Percentiles rank a stretch among this genome's conserved stretches.
Conservation (phyloP, 2,888 invertebrate species). For the Lepidochitona cinerea region DNA sequence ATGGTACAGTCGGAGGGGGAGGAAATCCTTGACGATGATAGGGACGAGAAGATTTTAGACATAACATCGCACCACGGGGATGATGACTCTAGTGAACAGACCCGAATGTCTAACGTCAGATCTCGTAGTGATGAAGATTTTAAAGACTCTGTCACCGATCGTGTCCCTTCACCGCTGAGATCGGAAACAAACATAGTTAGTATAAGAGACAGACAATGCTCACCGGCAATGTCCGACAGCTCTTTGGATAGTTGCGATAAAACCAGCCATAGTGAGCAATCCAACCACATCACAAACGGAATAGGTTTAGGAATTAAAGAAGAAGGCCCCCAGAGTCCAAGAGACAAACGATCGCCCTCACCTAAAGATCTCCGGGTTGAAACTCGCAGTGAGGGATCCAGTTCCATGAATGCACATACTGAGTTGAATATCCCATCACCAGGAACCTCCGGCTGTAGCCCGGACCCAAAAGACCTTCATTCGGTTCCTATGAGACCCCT, state of each 20-base stretch:
- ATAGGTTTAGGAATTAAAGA: neutral
- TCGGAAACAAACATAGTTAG: no score
- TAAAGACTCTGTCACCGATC: no score
- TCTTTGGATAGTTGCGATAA: neutral
- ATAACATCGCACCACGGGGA: neutral
- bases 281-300: neutral
- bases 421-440: neutral
- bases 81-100: no score
- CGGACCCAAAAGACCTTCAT: neutral
- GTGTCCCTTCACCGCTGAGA: no score
- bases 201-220: no score
- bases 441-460: neutral
- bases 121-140: no score
- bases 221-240: neutral
- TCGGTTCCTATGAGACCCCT: neutral
- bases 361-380: neutral
- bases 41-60: conserved; percentile 1
- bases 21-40: neutral
- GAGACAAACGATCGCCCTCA: neutral
- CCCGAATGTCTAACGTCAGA: no score
- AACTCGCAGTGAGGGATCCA: neutral
- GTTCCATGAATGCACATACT: neutral
- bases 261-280: neutral
- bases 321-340: neutral
- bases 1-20: conserved; percentile 9